phyloP scores from a whole-genome alignment of 2,888 invertebrate species.

The Nebria brevicollis region DNA sequence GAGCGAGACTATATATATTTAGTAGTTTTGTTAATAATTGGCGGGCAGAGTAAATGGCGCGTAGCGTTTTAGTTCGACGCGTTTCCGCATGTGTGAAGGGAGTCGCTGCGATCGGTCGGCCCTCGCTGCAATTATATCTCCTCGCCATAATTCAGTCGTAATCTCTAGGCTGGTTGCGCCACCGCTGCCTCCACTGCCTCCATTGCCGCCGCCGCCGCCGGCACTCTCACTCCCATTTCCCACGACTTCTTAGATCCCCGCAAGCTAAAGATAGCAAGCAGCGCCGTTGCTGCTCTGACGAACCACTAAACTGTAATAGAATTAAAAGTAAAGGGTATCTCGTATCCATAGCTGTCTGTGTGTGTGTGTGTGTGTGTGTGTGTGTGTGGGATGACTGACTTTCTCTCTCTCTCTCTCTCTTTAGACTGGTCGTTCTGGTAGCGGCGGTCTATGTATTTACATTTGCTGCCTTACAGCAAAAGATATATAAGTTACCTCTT shows the following conservation, averaged over 20 bases:
- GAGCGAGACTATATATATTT: constrained; percentile 59
- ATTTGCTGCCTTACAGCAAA: no score
- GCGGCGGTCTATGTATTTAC: no score
- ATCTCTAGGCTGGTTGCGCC: constrained; percentile 64
- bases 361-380: background rate
- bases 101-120: constrained; percentile 5
- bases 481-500: no score
- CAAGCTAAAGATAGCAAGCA: constrained; percentile 38
- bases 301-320: constrained; percentile 50
- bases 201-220: background rate
- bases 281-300: constrained; percentile 38
- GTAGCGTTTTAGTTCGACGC: constrained; percentile 23
- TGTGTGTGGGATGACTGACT: background rate
- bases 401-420: no score
- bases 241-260: constrained; percentile 46
- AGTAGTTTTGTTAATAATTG: constrained; percentile 48
- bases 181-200: background rate
- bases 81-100: constrained; percentile 20
- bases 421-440: no score
- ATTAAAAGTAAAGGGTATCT: constrained; percentile 49
- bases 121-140: constrained; percentile 65
- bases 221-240: constrained; percentile 23
- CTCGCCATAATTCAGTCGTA: constrained; percentile 71
- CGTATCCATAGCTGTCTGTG: background rate
- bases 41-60: constrained; percentile 40